Conservation (phyloP, 2,797 vertebrate genomes). For the Oreortyx pictus region DNA sequence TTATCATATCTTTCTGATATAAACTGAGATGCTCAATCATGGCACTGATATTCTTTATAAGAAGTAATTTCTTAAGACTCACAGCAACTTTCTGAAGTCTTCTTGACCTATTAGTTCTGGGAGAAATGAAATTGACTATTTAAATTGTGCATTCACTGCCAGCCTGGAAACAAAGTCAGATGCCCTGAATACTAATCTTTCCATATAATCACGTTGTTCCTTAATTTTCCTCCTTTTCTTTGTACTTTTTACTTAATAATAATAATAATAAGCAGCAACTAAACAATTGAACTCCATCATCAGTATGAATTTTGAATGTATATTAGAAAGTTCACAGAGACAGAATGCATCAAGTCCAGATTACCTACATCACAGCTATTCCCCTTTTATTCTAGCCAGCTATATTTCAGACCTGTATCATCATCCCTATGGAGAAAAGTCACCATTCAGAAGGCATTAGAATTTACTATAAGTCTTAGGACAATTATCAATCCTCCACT, state of each 20-base stretch:
- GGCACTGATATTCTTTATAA: background rate
- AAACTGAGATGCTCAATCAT: background rate
- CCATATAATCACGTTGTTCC: background rate
- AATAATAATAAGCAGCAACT: background rate
- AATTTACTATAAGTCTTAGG: background rate
- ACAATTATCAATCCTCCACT: background rate
- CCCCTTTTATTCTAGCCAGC: background rate
- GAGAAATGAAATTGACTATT: slow-evolving; percentile 4
- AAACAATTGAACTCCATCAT: background rate
- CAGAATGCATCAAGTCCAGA: background rate
- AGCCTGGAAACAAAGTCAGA: background rate
- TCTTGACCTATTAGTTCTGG: background rate
- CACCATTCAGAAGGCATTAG: background rate
- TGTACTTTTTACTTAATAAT: background rate
- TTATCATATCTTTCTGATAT: background rate
- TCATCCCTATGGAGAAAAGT: background rate
- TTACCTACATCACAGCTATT: background rate
- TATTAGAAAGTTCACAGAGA: background rate
- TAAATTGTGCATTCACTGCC: background rate
- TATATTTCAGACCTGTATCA: background rate
- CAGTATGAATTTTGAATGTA: background rate
- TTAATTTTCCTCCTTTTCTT: background rate
- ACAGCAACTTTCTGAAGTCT: background rate
- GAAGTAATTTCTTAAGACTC: slow-evolving; percentile 2
- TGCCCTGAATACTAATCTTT: slow-evolving; percentile 1